Evolutionary conservation across 2,113 vertebrate species (phyloP), one percentile per base, ranked within the genome.

Genomic region (Paratilapia polleni): DNA sequence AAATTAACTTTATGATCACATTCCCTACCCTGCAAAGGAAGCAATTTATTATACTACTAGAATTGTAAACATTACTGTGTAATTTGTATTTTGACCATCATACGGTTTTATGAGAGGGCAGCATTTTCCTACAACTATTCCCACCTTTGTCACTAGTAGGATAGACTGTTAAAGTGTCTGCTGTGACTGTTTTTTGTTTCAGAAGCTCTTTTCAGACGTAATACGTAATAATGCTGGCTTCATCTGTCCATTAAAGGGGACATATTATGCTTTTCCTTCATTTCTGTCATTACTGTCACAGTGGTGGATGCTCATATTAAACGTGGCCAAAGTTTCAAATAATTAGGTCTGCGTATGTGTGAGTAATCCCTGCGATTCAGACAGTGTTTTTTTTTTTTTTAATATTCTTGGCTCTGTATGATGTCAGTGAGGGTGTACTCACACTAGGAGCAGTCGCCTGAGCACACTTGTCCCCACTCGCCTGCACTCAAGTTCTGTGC

Each of bases 161-260:
- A 20, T 22, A 4, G 34, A 56, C 59, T 61, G 12, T 60, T 22
- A 6, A 12, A 13, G 28, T 20, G 20, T 58, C 8, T 56, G 6
- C 8, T 49, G 15, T 13, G 10, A 26, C 8, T 17, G n/a, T 74
- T 7, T 47, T 84, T 74, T 82, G 13, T 66, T 43, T 52, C 43
- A 73, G 43, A 73, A 73, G 17, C 17, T 73, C 43, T 1, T 52
- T 73, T 31, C 26, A 49, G 66, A 31, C 1, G 4, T 11, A 52
- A 70, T 20, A 31, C 43, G 13, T 28, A 20, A 8, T 31, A 31
- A 19, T 70, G 10, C 0, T 70, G 43, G 10, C 0, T 70, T 70
- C 24, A n/a, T 54, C 6, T 0, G 17, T 52, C 49, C 28, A 13
- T 49, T 1, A 0, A 73, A 5, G 66, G 11, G 47, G 68, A 54